Evolutionary conservation across 2,797 vertebrate genomes (phyloP).

Genomic region (Rhinophrynus dorsalis): DNA sequence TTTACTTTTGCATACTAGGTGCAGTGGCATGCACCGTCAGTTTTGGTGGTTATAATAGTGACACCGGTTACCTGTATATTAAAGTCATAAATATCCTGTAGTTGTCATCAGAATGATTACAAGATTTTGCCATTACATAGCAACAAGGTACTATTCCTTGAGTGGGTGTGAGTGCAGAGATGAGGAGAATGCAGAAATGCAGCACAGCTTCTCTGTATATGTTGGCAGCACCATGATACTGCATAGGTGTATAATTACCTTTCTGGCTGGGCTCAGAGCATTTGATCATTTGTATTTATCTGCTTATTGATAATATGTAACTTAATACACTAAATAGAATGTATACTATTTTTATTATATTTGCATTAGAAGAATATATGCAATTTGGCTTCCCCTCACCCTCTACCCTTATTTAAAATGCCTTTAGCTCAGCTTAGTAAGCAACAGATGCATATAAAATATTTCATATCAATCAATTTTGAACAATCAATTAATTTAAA

Average conservation of each 20-base stretch:
- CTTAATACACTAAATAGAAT: no score
- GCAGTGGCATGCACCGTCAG: neutral
- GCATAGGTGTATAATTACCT: slow-evolving; percentile 42
- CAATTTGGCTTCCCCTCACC: neutral
- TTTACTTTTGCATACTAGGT: no score
- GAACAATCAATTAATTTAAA: slow-evolving; percentile 2
- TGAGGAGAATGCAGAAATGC: slow-evolving; percentile 35
- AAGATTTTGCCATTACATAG: slow-evolving; percentile 11
- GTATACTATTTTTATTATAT: no score
- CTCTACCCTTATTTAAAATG: neutral
- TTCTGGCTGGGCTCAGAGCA: neutral
- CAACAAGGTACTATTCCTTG: slow-evolving; percentile 28
- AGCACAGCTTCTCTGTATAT: slow-evolving; percentile 4
- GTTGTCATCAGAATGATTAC: neutral
- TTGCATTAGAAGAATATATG: no score
- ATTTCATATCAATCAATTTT: neutral
- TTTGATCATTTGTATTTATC: neutral
- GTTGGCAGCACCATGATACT: slow-evolving; percentile 14
- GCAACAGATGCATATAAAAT: slow-evolving; percentile 61
- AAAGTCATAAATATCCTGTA: neutral
- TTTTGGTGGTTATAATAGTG: neutral
- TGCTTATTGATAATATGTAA: neutral
- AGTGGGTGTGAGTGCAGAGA: slow-evolving; percentile 30
- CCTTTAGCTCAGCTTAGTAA: slow-evolving; percentile 14
- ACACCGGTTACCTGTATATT: neutral